phyloP scores from a whole-genome alignment of 2,797 vertebrate genomes.

The Sphenopsis melanotis region DNA sequence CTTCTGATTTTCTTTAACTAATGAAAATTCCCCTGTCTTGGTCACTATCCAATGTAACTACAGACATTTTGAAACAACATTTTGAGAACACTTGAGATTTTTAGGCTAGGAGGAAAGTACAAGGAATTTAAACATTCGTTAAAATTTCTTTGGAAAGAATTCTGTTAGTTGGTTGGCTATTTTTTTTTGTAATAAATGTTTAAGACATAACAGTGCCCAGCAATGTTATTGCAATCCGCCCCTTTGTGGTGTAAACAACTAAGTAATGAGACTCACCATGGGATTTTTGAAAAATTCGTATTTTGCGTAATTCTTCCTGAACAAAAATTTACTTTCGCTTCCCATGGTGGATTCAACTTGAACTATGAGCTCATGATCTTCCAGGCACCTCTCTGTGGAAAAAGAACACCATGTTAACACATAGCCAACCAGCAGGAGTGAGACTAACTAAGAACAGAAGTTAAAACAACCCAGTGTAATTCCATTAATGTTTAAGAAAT shows the following conservation, averaged over 20 bases:
- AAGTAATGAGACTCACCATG: conserved; percentile 76
- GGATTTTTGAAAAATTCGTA: conserved; percentile 99
- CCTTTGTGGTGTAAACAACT: background rate
- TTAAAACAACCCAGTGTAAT: background rate
- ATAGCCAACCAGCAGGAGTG: background rate
- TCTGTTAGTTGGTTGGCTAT: background rate
- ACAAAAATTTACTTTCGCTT: conserved; percentile 92
- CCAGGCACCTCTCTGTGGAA: conserved; percentile 88
- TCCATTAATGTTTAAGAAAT: background rate
- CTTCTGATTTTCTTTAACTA: background rate
- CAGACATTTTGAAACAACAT: background rate
- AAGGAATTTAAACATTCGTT: background rate
- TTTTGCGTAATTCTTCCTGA: conserved; percentile 99
- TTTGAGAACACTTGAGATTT: background rate
- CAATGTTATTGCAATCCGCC: background rate
- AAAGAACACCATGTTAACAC: background rate
- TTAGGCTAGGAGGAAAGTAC: background rate
- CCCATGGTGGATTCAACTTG: conserved; percentile 91
- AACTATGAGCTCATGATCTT: conserved; percentile 93
- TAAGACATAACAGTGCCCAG: background rate
- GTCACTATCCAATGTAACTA: background rate
- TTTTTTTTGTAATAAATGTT: background rate
- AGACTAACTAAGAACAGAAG: background rate
- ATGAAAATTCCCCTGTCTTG: background rate
- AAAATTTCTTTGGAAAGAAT: background rate